These are phyloP conservation scores for Coenobita brevimanus DNA, from an alignment of 1,140 invertebrate species.

Conservation along the genomic window DNA sequence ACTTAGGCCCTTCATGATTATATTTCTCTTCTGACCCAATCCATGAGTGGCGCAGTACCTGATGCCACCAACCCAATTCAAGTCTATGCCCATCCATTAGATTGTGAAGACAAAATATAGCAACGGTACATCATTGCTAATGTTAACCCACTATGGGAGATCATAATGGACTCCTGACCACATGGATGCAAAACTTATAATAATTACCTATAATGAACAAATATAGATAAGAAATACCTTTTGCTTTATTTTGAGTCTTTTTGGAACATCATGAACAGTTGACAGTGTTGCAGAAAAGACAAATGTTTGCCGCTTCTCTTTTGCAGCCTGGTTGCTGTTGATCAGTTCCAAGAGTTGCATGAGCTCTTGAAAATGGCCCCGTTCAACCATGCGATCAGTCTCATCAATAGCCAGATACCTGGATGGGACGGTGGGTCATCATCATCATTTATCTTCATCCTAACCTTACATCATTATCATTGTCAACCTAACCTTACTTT, in stretches of 20 bases:
- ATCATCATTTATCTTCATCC: background rate
- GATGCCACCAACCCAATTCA: too few species aligned
- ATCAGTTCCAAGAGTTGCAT: constrained; percentile 86
- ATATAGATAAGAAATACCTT: constrained; percentile 34
- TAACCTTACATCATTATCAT: background rate
- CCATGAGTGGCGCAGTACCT: too few species aligned
- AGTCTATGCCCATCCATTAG: too few species aligned
- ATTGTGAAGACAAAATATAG: too few species aligned
- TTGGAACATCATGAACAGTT: constrained; percentile 87
- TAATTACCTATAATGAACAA: too few species aligned
- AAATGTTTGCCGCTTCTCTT: constrained; percentile 87
- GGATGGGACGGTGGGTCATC: constrained; percentile 66
- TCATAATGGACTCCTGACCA: too few species aligned
- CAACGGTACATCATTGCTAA: too few species aligned
- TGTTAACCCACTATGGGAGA: too few species aligned
- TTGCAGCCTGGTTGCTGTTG: constrained; percentile 77
- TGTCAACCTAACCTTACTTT: background rate
- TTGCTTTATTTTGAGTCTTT: constrained; percentile 70
- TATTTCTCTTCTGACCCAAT: too few species aligned
- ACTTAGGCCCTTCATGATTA: too few species aligned
- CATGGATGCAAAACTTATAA: too few species aligned
- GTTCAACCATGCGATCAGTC: constrained; percentile 98
- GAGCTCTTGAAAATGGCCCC: constrained; percentile 96
- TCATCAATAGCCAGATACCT: constrained; percentile 96
- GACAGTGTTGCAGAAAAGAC: constrained; percentile 98